Evolutionary conservation across 2,888 invertebrate species (phyloP), one percentile per base, ranked within the genome.

Genomic region (Cremastobaeus sp.): DNA sequence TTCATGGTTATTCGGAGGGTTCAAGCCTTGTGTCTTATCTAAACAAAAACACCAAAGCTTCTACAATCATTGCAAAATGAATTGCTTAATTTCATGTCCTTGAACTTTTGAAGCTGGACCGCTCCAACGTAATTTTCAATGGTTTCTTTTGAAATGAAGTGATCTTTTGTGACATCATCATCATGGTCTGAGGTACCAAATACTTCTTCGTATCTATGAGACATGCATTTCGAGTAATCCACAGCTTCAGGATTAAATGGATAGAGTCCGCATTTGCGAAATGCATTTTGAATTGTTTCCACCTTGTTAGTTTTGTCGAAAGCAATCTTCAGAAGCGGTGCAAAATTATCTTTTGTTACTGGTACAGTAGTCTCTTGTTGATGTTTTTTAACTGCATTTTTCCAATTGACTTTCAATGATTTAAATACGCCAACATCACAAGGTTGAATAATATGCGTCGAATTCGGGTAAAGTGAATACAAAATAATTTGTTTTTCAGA

Each of bases 331-430:
- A 84, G 76, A 17, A 81, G 25, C 18, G 77, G 70, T 45, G 75
- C 76, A 73, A 85, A 83, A 4, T 76, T 76, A 15, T 60, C 12
- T 78, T 82, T 84, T 30, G 81, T 80, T 11, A 43, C 25, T 14
- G 43, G 25, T 5, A 21, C 11, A 11, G 43, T 9, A 9, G 15
- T 12, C 11, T 45, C 15, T 28, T 45, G 45, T 35, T 78, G 76
- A 73, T 77, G 78, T 5, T 60, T 62, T 68, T 76, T 48, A 6
- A 80, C 78, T n/a, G 76, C 74, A 62, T 79, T 72, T 75, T 81
- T 76, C 81, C 81, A 84, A 30, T 80, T 70, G 5, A 60, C 69
- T 59, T 84, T 84, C 20, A 83, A 59, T 4, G 81, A 80, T 9
- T 77, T 73, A 65, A 83, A 83, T 17, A 83, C 77, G 5, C 76